Base-by-base conservation (phyloP, 2,797 vertebrate genomes). In the Pseudochirops cupreus region DNA sequence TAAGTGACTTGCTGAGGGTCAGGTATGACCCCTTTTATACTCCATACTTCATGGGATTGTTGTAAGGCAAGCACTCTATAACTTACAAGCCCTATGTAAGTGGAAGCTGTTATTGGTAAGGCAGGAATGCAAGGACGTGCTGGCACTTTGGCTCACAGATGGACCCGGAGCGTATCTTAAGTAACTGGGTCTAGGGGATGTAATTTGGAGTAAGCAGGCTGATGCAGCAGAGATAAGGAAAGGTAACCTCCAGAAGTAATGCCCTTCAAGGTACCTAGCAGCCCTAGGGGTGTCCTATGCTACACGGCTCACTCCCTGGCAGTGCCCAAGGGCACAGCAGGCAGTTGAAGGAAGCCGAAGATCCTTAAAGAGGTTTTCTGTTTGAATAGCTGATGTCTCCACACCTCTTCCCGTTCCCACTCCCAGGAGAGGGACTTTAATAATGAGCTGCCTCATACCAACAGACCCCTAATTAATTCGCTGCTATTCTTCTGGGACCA, bases 391-490 rank as follows among this genome's bases (percentile, higher is more conserved):
- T 98, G 98, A 98, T 96, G 56, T 97, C 95, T 96, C 96, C 97
- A 93, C 97, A 98, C 98, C 98, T 98, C 98, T 98, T 96, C 97
- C 98, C 95, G 96, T 96, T 96, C 96, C 96, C 53, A 28, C 96
- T 98, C 97, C 96, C 98, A 97, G 97, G 96, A 98, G 97, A 98
- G 95, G 94, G 94, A 97, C 98, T 98, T 98, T 98, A 98, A 98
- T 98, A 98, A 98, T 54, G 97, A 98, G 98, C 97, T 96, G 97
- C 98, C 98, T 98, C 97, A 98, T 98, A 98, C 98, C 98, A 98
- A 99, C 98, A 96, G 98, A 97, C 91, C 98, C 97, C 98, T 98
- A 98, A 99, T 98, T 98, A 98, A 99, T 98, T 98, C 98, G 98
- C 92, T 97, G 98, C 96, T 97, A 94, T 97, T 98, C 98, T 98